Conservation (phyloP, 2,888 invertebrate species). For the Philhelius pedissequus region DNA sequence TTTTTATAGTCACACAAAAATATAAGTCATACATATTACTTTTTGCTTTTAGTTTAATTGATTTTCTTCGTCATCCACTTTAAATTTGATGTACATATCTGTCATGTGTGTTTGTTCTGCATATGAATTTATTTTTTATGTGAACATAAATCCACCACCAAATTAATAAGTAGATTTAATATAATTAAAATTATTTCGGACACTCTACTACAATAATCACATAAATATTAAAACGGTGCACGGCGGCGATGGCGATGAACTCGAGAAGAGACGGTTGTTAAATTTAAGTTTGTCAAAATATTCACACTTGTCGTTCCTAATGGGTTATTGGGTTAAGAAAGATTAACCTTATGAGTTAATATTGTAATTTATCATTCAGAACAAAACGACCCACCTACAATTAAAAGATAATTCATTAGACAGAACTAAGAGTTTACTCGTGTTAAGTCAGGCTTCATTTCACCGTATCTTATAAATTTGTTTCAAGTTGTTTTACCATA, state of each 20-base stretch:
- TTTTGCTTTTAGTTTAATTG: background rate
- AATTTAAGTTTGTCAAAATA: background rate
- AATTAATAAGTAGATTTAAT: background rate
- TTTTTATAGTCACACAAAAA: too few relatives aligned
- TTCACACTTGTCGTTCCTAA: background rate
- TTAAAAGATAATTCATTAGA: background rate
- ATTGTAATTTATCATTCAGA: background rate
- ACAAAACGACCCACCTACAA: background rate
- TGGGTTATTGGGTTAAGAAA: slow-evolving; percentile 17
- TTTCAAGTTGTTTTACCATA: background rate
- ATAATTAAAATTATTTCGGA: background rate
- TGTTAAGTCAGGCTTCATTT: background rate
- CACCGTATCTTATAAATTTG: background rate
- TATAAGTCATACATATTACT: too few relatives aligned
- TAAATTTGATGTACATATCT: background rate
- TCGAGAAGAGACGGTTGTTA: too few relatives aligned
- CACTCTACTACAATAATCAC: too few relatives aligned
- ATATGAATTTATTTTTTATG: background rate
- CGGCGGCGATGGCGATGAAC: too few relatives aligned
- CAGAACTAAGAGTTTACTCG: background rate
- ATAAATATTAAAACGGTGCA: too few relatives aligned
- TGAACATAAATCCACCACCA: background rate
- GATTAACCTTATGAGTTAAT: background rate
- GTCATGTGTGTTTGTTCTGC: background rate
- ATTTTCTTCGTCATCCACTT: background rate